Evolutionary conservation across 2,888 invertebrate genomes (phyloP), one percentile per base, ranked within the genome.

Genomic region (Apamea epomidion): DNA sequence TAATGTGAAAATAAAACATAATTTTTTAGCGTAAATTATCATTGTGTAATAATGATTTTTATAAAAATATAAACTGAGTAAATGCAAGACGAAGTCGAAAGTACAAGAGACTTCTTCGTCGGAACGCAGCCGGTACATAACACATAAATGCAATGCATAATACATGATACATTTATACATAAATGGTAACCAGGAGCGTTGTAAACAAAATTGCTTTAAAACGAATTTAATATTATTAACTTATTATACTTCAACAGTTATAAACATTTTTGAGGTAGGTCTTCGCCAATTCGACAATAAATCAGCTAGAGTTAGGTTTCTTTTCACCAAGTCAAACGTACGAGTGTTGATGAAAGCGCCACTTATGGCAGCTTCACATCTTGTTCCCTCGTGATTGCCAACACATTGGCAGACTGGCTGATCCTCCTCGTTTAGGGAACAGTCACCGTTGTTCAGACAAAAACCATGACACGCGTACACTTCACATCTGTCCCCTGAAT

Each of bases 301-400:
- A 42, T 76, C 76, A 25, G 29, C 76, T 25, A 77, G 25, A 51
- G 32, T 71, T 25, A 32, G 70, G 8, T 51, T 32, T 71, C 70
- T 5, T 51, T 25, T 51, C 10, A 10, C 51, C 5, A 32, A 16
- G n/a, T 45, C 4, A 10, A n/a, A n/a, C 6, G 42, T 8, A 5
- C n/a, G n/a, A 6, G 60, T 14, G 60, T 29, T 62, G 16, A 29
- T 29, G 60, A 29, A 62, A 62, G 6, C n/a, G 6, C 29, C 29
- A 62, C 16, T 29, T 62, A 29, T 58, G 3, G 10, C 42, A 32
- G 29, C 14, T 70, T 51, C 70, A 51, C 70, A 69, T 69, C 69
- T 69, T 48, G 0, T 29, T 48, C 69, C 69, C 48, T 21, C 14
- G 29, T 70, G 4, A 51, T 45, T 51, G 1, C 6, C 70, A 21